Base-by-base conservation (phyloP, 2,888 invertebrate species). In the Endotricha flammealis region DNA sequence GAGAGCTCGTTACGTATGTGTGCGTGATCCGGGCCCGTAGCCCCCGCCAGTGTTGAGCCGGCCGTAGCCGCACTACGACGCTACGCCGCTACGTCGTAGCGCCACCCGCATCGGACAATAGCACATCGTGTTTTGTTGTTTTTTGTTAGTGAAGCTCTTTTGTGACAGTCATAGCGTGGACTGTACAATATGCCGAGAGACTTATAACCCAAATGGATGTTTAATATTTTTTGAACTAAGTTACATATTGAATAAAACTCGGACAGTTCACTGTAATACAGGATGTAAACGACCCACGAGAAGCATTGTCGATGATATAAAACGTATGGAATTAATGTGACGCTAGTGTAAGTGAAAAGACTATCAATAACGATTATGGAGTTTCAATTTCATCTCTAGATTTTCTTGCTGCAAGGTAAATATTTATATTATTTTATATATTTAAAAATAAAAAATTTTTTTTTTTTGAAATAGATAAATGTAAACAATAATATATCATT, bases 31-130 rank as follows among this genome's bases (percentile, higher is more conserved):
- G 80, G 83, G 67, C 69, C 65, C 64, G 75, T 78, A 82, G 82
- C 81, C 80, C 82, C 83, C 85, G 81, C 75, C 80, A 86, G 85
- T 86, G 65, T 65, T 65, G 72, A 78, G 70, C 76, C 74, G 71
- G 60, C 50, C 72, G 77, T 75, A 76, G 76, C 67, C 60, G 57
- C 52, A 57, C 71, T 74, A 77, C 81, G 72, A 79, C 83, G 35
- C 35, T 35, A 35, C 27, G 80, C 55, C 60, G 52, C 73, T 77
- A 75, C 78, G 77, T 46, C 76, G 78, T 77, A 77, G 79, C 52
- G 39, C 31, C 40, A 47, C 49, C 63, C 51, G 53, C 62, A 59
- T 59, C 67, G 72, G 66, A 75, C 75, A 76, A 76, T 69, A 74
- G 73, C 57, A 63, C 71, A 66, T 72, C 61, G 74, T 67, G 71